These are phyloP conservation scores for Scartelaos histophorus DNA, from an alignment of 2,113 vertebrate species.

Conservation along the genomic window DNA sequence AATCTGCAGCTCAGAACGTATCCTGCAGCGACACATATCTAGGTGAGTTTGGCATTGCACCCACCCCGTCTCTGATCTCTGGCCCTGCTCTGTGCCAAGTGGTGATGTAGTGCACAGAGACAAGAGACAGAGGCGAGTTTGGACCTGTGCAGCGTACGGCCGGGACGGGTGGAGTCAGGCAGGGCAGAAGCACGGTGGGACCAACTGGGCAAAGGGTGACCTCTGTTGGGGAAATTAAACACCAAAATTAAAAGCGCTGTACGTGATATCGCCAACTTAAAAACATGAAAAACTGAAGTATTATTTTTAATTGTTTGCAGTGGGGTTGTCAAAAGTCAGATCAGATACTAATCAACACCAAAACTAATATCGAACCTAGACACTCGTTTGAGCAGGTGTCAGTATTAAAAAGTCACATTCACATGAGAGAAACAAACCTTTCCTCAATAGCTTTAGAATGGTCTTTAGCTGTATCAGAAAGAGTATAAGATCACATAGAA, in stretches of 20 bases:
- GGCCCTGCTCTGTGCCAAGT: conserved; percentile 33
- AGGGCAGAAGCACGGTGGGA: not conserved
- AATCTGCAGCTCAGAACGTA: not conserved
- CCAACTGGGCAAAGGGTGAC: not conserved
- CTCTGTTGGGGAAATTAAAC: conserved; percentile 23
- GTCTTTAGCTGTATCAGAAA: too few relatives aligned
- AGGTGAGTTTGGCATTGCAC: conserved; percentile 35
- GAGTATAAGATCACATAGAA: too few relatives aligned
- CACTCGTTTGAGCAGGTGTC: too few relatives aligned
- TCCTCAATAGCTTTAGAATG: too few relatives aligned
- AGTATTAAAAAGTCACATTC: too few relatives aligned
- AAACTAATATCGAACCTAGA: too few relatives aligned
- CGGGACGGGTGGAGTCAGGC: conserved; percentile 1
- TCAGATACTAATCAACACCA: too few relatives aligned
- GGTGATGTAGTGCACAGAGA: conserved; percentile 43
- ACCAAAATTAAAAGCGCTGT: not conserved
- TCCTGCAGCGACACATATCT: conserved; percentile 33
- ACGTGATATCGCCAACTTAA: too few relatives aligned
- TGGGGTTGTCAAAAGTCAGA: too few relatives aligned
- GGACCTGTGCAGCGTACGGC: conserved; percentile 31
- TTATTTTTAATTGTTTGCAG: too few relatives aligned
- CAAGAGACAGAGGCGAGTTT: conserved; percentile 23
- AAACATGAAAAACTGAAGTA: too few relatives aligned
- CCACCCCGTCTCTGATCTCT: conserved; percentile 51
- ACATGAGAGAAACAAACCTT: too few relatives aligned